Evolutionary conservation across 2,113 vertebrate genomes (phyloP), one percentile per base, ranked within the genome.

Genomic region (Bothrops jararaca): DNA sequence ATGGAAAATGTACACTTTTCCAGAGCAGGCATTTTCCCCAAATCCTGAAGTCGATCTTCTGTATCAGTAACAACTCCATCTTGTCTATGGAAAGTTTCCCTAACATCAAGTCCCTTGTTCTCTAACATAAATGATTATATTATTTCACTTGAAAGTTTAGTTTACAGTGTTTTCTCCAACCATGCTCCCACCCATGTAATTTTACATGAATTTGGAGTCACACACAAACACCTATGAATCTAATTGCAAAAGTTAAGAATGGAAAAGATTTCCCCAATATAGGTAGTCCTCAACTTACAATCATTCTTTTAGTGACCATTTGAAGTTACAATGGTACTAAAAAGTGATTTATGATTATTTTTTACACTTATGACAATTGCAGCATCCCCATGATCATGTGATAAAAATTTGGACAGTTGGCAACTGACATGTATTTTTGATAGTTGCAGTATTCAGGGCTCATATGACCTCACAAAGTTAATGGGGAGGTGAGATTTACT

Each of bases 121-220:
- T 69, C 13, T 34, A 69, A 34, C 29, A 86, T 91, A 92, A 92
- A 92, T 80, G 39, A 42, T 42, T 42, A 3, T 92, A 26, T 92
- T 92, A 50, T 64, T 94, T 94, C 39, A 95, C 26, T 50, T 89
- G 88, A 92, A 94, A 95, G 80, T 85, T 2, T 0, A 86, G 56
- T 39, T 93, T 15, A 74, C 93, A 89, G 91, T 69, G 45, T 91
- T 74, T 64, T 94, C 91, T 93, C 64, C 10, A 42, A 24, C 50
- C 15, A 13, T 7, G 39, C 23, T 24, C 13, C 45, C 57, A 57
- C 56, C 15, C 42, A 57, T 24, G 57, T 42, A 57, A 52, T 94
- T 7, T 53, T 74, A 92, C 91, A 64, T 54, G 34, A 39, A 56
- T 91, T 54, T 23, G 11, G 23, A 29, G 64, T 39, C 1, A 80